phyloP scores from a whole-genome alignment of 2,888 invertebrate genomes.

The Andrena hattorfiana region DNA sequence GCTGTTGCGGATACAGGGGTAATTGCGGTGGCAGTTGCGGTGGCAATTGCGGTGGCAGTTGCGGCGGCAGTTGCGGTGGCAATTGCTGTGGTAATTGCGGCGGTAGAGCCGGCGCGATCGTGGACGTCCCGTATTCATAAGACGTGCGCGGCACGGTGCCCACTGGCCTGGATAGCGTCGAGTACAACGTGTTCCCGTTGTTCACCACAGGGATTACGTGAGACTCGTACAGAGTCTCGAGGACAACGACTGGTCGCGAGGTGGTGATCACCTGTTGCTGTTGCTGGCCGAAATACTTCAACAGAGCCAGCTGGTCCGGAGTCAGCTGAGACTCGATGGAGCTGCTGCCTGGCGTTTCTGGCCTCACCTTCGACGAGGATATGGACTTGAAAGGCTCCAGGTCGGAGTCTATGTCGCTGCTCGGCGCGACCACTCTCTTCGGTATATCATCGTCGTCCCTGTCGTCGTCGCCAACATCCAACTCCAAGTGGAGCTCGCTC shows the following conservation, averaged over 20 bases:
- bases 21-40: conserved; percentile 84
- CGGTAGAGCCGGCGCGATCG: conserved; percentile 86
- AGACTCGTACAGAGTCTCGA: conserved; percentile 93
- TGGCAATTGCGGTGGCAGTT: conserved; percentile 80
- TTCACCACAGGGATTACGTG: conserved; percentile 92
- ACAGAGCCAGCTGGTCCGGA: conserved; percentile 91
- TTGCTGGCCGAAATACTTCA: conserved; percentile 89
- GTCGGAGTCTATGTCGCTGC: conserved; percentile 87
- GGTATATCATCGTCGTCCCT: conserved; percentile 85
- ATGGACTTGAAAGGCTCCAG: conserved; percentile 90
- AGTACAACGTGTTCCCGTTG: conserved; percentile 91
- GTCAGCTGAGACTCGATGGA: conserved; percentile 86
- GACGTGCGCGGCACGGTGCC: conserved; percentile 88
- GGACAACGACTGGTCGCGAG: conserved; percentile 91
- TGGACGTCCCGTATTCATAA: conserved; percentile 90
- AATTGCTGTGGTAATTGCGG: conserved; percentile 58
- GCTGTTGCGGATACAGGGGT: conserved; percentile 87
- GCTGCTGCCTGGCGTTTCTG: conserved; percentile 85
- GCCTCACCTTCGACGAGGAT: conserved; percentile 84
- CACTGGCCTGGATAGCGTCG: conserved; percentile 92
- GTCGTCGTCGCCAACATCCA: conserved; percentile 94
- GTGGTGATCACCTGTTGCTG: conserved; percentile 90
- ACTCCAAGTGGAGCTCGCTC: conserved; percentile 93
- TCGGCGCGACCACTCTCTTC: conserved; percentile 86
- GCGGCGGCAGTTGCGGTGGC: conserved; percentile 54